phyloP scores from a whole-genome alignment of 2,113 vertebrate genomes.

The Clarias gariepinus region DNA sequence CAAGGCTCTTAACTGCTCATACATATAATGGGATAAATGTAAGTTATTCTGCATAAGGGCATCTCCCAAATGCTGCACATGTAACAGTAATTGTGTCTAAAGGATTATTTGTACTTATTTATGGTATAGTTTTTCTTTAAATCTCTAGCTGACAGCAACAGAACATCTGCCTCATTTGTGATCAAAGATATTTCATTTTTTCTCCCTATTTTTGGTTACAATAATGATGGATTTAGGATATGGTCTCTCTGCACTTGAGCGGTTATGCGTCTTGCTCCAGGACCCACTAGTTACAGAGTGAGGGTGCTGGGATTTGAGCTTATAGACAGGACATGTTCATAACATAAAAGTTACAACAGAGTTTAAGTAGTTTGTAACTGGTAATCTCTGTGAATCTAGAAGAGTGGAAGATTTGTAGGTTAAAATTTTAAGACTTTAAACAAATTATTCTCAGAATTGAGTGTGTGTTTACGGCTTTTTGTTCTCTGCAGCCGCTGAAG shows the following conservation, averaged over 20 bases:
- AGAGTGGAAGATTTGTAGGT: neutral
- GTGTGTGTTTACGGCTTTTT: neutral
- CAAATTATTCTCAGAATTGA: neutral
- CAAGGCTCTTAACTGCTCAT: no score
- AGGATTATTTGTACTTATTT: no score
- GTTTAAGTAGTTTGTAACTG: neutral
- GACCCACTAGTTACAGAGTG: neutral
- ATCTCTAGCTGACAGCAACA: no score
- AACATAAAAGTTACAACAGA: neutral
- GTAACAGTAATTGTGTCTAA: no score
- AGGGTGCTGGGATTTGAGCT: neutral
- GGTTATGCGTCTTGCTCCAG: neutral
- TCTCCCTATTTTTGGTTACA: no score
- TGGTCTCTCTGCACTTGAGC: neutral
- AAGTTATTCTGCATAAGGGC: no score
- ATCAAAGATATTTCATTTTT: no score
- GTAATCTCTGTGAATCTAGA: neutral
- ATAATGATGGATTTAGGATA: neutral
- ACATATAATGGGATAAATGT: no score
- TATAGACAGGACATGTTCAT: neutral
- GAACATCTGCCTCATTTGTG: no score
- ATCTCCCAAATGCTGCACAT: no score
- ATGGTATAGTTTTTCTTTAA: no score
- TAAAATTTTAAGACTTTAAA: neutral
- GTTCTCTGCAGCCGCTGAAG: slow-evolving; percentile 79